Percentiles rank a stretch among this genome's conserved stretches.
Evolutionary conservation across 2,797 vertebrate genomes (phyloP).

Genomic region (Poecile montanus): DNA sequence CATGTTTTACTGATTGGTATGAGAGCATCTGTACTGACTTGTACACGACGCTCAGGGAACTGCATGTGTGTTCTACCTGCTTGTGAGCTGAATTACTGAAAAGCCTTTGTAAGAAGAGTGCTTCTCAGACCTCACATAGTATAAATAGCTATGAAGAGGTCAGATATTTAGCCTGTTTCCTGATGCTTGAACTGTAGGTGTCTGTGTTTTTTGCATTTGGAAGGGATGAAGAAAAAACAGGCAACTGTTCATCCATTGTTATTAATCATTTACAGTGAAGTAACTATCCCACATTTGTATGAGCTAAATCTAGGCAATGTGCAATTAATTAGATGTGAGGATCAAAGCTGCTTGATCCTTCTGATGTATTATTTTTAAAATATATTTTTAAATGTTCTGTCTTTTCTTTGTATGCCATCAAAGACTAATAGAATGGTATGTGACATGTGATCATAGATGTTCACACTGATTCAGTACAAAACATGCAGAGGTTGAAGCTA

Average conservation of each 20-base stretch:
- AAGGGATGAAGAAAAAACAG: constrained; percentile 57
- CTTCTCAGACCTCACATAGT: neutral
- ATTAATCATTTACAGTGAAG: constrained; percentile 74
- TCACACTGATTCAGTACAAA: constrained; percentile 42
- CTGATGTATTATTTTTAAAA: constrained; percentile 75
- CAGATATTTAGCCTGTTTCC: neutral
- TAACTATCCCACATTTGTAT: constrained; percentile 53
- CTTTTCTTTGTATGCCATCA: constrained; percentile 46
- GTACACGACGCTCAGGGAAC: neutral
- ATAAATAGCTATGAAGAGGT: neutral
- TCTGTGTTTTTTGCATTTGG: neutral
- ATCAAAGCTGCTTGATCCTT: constrained; percentile 71
- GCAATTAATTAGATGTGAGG: constrained; percentile 72
- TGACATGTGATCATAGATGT: constrained; percentile 41
- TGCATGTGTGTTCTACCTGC: neutral
- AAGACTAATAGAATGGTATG: constrained; percentile 69
- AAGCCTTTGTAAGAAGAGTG: neutral
- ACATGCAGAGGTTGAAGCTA: constrained; percentile 8
- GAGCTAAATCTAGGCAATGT: constrained; percentile 66
- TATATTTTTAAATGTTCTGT: constrained; percentile 49
- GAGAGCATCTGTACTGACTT: neutral
- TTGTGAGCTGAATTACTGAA: neutral
- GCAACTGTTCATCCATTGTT: constrained; percentile 44
- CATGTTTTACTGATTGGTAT: neutral
- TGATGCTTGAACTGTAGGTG: constrained; percentile 24